These are phyloP conservation scores for Bemisia tabaci DNA, from an alignment of 1,140 invertebrate genomes.

Conservation along the genomic window DNA sequence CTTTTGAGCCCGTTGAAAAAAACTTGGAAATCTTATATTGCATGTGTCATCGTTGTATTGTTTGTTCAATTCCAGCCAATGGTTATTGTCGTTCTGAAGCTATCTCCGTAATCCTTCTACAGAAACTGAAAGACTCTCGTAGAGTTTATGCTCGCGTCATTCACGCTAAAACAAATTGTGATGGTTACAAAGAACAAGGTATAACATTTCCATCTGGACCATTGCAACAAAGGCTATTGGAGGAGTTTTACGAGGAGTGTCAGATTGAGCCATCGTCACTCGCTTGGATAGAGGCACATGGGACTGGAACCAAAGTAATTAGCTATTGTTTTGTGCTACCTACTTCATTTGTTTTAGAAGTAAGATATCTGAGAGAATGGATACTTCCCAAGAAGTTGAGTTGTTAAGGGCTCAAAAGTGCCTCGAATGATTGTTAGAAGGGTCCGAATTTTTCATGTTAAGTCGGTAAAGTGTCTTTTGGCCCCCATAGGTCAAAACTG, in stretches of 20 bases:
- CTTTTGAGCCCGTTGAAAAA: neutral
- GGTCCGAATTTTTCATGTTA: no score
- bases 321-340: no score
- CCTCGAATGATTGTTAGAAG: no score
- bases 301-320: conserved; percentile 44
- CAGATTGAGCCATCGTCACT: conserved; percentile 52
- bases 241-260: conserved; percentile 78
- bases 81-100: conserved; percentile 67
- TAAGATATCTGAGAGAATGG: no score
- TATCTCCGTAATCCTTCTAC: conserved; percentile 60
- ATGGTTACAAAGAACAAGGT: conserved; percentile 76
- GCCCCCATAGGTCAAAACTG: no score
- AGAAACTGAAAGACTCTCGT: conserved; percentile 62
- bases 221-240: conserved; percentile 61
- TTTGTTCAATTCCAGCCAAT: conserved; percentile 34
- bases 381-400: no score
- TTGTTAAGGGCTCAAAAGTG: no score
- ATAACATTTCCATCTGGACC: conserved; percentile 83
- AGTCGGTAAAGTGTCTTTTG: no score
- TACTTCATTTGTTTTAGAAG: no score
- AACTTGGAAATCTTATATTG: neutral
- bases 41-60: neutral
- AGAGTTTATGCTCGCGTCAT: conserved; percentile 57
- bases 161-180: conserved; percentile 63
- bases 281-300: conserved; percentile 82